Evolutionary conservation across 2,797 vertebrate species (phyloP).

Genomic region (Aeoliscus strigatus): DNA sequence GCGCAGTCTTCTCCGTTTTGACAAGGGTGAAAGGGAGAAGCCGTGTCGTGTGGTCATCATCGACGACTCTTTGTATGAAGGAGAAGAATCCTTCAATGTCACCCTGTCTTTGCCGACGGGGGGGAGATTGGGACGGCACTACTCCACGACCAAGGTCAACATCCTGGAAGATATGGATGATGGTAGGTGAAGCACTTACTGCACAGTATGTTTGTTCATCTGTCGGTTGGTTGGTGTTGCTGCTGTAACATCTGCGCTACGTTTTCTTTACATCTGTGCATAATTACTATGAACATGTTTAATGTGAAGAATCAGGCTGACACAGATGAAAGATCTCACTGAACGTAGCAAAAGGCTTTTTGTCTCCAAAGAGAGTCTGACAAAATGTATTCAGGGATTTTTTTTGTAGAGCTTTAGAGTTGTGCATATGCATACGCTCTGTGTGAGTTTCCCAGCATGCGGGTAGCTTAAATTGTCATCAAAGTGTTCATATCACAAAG

Average conservation of each 20-base stretch:
- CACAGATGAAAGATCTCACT: background rate
- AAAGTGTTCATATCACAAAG: background rate
- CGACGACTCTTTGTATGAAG: conserved; percentile 90
- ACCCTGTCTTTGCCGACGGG: conserved; percentile 85
- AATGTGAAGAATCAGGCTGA: conserved; percentile 1
- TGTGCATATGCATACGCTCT: conserved; percentile 1
- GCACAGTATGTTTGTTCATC: background rate
- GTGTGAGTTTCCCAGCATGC: conserved; percentile 6
- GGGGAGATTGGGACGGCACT: conserved; percentile 83
- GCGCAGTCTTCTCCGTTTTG: conserved; percentile 83
- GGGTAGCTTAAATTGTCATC: conserved; percentile 5
- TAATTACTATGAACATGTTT: too few species aligned
- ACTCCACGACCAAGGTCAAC: conserved; percentile 72
- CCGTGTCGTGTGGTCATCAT: conserved; percentile 84
- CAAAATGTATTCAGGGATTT: conserved; percentile 5
- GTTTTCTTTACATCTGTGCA: too few species aligned
- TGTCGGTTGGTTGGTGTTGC: too few species aligned
- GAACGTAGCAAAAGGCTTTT: conserved; percentile 15
- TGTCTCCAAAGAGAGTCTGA: conserved; percentile 8
- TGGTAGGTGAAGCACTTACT: conserved; percentile 60
- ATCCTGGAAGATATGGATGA: conserved; percentile 86
- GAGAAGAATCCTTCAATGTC: conserved; percentile 86
- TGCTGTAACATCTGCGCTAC: too few species aligned
- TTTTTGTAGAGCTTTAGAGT: background rate
- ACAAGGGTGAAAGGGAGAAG: conserved; percentile 82